Evolutionary conservation across 2,797 vertebrate genomes (phyloP), one percentile per base, ranked within the genome.

Genomic region (Merluccius polli): DNA sequence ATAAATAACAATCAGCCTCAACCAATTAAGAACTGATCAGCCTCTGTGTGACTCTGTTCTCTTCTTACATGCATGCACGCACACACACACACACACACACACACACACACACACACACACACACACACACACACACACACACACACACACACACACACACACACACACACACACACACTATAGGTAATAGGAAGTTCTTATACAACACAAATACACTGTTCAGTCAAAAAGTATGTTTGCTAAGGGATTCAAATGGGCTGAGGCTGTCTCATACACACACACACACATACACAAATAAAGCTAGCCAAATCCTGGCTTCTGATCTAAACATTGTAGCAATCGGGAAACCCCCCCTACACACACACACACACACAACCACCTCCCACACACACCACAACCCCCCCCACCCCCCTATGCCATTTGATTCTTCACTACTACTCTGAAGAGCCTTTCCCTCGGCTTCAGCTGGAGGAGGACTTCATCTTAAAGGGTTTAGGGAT

Each of bases 1-100:
- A 91, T 89, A 90, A 92, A 92, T 91, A 91, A 89, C 89, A 90
- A 92, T 91, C 91, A 91, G 88, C 78, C 85, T 2, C 13, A 78
- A 65, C 85, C 78, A 85, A 89, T 91, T 90, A 89, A 87, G 86
- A 90, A 84, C 52, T 87, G 84, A 92, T 91, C 87, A 87, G 81
- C 80, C 78, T 82, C 81, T 77, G 35, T 48, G 41, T 82, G 80
- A 80, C 44, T 81, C 35, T 21, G 71, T 69, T 76, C 77, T 73
- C 72, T 77, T 65, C 65, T 74, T 10, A 63, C 74, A 33, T 36
- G 41, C 30, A 30, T 63, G 69, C 7, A 30, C 73, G 68, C 75
- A 65, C 69, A 29, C 70, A 72, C 75, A 65, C 75, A 71, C 15
- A 71, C 48, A 36, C 24, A 35, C 32, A 36, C 31, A 30, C 18